Base-by-base conservation (phyloP, 2,113 vertebrate genomes). In the Percina caprodes region DNA sequence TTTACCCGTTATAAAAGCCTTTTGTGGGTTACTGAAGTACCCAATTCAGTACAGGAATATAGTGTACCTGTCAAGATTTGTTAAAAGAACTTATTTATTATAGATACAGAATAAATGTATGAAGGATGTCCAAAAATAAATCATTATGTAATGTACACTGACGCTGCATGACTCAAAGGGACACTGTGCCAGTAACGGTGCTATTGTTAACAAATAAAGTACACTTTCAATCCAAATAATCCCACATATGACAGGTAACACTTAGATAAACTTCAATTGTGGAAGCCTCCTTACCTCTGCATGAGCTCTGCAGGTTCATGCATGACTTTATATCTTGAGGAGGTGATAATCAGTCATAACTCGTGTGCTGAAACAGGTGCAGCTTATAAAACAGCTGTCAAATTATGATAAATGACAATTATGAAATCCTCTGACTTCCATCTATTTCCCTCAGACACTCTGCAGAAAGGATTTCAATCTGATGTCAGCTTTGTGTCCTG, bases 311-410 rank as follows among this genome's bases (percentile, higher is more conserved):
- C 7, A 9, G 23, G 12, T 21, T 69, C 49, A 73, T 46, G 42
- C 39, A 51, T 0, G 63, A 63, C 67, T 71, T 52, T 65, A 69
- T 45, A 24, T 77, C 63, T 61, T 72, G 15, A 69, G 66, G 18
- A 69, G 70, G 74, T 9, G 18, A 45, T 69, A 60, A 79, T 90
- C 58, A 74, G 15, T 74, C 78, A 68, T 49, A 21, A 65, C 56
- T 54, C 16, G n/a, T 24, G 19, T 19, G 48, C 21, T 12, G 19
- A 23, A 79, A 74, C 45, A 70, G 70, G 75, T 55, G 52, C 79
- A 61, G 70, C 21, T 46, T 52, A 45, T 70, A 18, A 68, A 71
- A 56, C 39, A 83, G 24, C 59, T 72, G 65, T 74, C 72, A 69
- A n/a, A 74, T 82, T 55, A 49, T 66, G 65, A 84, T 55, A 18